phyloP scores from a whole-genome alignment of 2,888 invertebrate genomes.

The Acanthosepion lycidas region DNA sequence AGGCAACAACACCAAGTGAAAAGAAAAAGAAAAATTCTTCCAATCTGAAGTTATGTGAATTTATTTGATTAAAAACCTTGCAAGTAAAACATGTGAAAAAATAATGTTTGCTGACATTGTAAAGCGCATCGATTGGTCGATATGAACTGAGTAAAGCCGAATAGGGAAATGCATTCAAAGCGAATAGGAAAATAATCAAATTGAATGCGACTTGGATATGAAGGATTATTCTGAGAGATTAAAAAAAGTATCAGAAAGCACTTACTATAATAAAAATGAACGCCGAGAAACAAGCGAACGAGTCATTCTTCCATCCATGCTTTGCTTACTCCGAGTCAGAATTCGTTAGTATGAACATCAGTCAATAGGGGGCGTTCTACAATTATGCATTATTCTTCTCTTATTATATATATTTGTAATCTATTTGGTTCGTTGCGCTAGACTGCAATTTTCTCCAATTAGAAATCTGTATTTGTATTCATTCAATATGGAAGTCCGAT shows the following conservation, averaged over 20 bases:
- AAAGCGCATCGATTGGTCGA: background rate
- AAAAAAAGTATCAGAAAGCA: background rate
- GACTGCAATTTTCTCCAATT: no score
- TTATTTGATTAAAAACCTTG: background rate
- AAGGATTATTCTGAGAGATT: conserved; percentile 20
- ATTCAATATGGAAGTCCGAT: no score
- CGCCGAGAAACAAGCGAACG: background rate
- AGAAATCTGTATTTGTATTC: no score
- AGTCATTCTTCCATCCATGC: background rate
- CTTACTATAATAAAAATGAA: conserved; percentile 18
- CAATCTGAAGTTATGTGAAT: background rate
- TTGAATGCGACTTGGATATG: background rate
- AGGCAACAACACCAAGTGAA: no score
- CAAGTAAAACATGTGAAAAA: background rate
- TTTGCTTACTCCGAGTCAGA: background rate
- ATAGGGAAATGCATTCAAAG: background rate
- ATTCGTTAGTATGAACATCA: background rate
- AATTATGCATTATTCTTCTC: background rate
- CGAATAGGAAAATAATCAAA: background rate
- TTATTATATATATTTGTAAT: background rate
- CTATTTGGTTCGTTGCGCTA: no score
- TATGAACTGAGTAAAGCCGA: background rate
- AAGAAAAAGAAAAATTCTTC: background rate
- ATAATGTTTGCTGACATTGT: background rate
- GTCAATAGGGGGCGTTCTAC: background rate